Conservation (phyloP, 2,797 vertebrate genomes). For the Mus caroli region DNA sequence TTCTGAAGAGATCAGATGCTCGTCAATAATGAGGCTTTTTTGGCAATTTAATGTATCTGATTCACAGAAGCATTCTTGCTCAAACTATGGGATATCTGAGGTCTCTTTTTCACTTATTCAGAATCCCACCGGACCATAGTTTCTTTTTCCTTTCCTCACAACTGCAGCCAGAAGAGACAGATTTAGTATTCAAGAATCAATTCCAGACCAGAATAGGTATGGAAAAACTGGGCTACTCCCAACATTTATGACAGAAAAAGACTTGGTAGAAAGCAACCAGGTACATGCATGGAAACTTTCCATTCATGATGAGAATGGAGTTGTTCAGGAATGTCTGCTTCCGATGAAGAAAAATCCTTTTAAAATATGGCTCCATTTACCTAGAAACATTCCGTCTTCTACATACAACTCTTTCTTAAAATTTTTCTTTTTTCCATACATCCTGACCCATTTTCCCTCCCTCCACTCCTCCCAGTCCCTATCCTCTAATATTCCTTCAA, state of each 20-base stretch:
- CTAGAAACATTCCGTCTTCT: slow-evolving; percentile 14
- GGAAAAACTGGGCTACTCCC: background rate
- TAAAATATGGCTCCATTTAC: slow-evolving; percentile 25
- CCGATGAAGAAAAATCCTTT: background rate
- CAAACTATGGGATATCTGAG: background rate
- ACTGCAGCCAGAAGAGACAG: background rate
- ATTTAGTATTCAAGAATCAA: slow-evolving; percentile 4
- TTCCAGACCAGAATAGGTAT: background rate
- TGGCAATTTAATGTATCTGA: slow-evolving; percentile 9
- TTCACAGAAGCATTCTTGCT: slow-evolving; percentile 2
- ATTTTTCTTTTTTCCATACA: too few species aligned
- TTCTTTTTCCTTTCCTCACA: background rate
- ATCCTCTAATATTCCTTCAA: background rate
- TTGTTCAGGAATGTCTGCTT: background rate
- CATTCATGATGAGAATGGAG: slow-evolving; percentile 45
- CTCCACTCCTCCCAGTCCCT: background rate
- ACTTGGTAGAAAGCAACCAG: slow-evolving; percentile 52
- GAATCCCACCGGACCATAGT: background rate
- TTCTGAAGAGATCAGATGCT: background rate
- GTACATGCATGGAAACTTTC: background rate
- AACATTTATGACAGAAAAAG: slow-evolving; percentile 34
- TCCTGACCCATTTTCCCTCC: background rate
- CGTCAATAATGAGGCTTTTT: background rate
- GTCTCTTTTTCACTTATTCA: background rate
- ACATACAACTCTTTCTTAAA: background rate